Base-by-base conservation (phyloP, 2,113 vertebrate species). In the Archocentrus centrarchus region DNA sequence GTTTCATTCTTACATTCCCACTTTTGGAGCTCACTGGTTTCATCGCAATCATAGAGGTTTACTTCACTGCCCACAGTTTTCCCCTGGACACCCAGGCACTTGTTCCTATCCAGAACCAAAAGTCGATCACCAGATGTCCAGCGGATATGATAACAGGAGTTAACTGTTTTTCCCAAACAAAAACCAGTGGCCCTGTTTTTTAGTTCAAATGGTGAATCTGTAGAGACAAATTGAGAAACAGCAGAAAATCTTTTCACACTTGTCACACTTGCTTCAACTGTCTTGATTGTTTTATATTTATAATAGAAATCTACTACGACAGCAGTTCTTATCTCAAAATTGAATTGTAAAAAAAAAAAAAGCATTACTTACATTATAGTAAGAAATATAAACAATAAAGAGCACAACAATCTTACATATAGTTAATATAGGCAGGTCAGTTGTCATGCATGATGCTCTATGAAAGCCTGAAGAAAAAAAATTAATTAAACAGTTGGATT, bases 1-100 rank as follows among this genome's bases (percentile, higher is more conserved):
- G 95, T 97, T 81, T 96, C 95, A 61, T 97, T 97, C 80, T 86
- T 96, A 92, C 98, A 99, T 85, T 97, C 96, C 98, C 98, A 99
- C 79, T 96, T 96, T 91, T 98, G 98, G 14, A 97, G 86, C 41
- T 95, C 92, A 15, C 86, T 97, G 17, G 76, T 94, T 0, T 96
- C 93, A 63, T 98, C 95, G 79, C 98, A 99, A 1, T 94, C 92
- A 2, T 95, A 97, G n/a, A 97, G 90, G 66, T 64, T 91, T 84
- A 98, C 4, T 1, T 91, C 77, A 83, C 95, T 96, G 92, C 96
- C 97, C 59, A 96, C 96, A 0, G 47, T 93, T 90, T 95, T 96
- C n/a, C 95, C 95, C 22, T 96, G 85, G 6, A 94, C 96, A 20
- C 96, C 97, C 81, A 98, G 91, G 85, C 98, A 99, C 79, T 96